Conservation (phyloP, 1,140 invertebrate genomes). For the Musca vetustissima region DNA sequence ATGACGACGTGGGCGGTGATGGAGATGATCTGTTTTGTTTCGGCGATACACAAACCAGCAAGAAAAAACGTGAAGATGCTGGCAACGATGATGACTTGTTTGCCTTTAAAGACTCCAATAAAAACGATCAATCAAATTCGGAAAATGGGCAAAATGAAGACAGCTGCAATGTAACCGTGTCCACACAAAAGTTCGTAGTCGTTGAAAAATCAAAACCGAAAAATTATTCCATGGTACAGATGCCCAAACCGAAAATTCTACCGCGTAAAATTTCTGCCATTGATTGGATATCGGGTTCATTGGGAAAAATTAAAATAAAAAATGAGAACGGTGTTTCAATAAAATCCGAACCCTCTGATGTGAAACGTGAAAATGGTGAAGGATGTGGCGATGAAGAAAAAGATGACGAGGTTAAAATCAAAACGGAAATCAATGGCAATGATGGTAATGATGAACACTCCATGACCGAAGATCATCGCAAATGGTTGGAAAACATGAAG, state of each 20-base stretch:
- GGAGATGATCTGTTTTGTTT: slow-evolving; percentile 34
- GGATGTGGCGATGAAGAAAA: background rate
- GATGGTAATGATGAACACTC: background rate
- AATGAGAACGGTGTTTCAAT: slow-evolving; percentile 9
- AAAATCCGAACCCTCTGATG: slow-evolving; percentile 13
- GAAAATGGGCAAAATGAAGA: background rate
- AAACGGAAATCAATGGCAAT: slow-evolving; percentile 16
- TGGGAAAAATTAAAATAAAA: slow-evolving; percentile 24
- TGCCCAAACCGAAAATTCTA: slow-evolving; percentile 30
- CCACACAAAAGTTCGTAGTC: slow-evolving; percentile 17
- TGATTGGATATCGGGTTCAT: slow-evolving; percentile 40
- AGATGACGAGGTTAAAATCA: background rate
- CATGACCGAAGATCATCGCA: slow-evolving; percentile 24
- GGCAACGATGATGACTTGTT: slow-evolving; percentile 31
- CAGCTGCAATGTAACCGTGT: background rate
- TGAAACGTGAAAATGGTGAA: slow-evolving; percentile 18
- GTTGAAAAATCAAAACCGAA: background rate
- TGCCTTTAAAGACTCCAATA: slow-evolving; percentile 20
- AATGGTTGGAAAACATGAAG: slow-evolving; percentile 37
- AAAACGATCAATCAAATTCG: background rate
- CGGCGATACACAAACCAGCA: background rate
- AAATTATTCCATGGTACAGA: slow-evolving; percentile 1
- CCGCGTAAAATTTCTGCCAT: slow-evolving; percentile 34
- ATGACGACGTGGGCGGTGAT: slow-evolving; percentile 23
- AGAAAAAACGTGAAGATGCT: background rate